These are phyloP conservation scores for Epirrita christyi DNA, from an alignment of 2,888 invertebrate species.

Conservation along the genomic window DNA sequence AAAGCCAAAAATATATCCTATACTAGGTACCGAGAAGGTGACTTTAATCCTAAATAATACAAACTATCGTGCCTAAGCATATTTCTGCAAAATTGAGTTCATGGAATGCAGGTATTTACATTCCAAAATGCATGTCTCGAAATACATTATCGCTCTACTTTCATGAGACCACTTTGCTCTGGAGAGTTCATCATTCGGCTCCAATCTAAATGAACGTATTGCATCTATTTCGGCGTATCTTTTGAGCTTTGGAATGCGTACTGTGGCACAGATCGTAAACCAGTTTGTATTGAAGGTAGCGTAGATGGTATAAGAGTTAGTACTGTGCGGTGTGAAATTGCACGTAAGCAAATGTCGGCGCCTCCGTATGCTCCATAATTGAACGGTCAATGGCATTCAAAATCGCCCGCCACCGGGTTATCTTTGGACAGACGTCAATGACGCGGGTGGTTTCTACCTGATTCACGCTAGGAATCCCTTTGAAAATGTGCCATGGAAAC, in stretches of 20 bases:
- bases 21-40: no score
- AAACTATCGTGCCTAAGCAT: not conserved
- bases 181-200: conserved; percentile 25
- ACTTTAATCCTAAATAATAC: no score
- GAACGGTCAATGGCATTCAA: conserved; percentile 74
- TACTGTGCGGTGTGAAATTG: conserved; percentile 61
- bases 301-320: conserved; percentile 6
- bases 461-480: conserved; percentile 23
- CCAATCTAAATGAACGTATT: conserved; percentile 26
- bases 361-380: conserved; percentile 60
- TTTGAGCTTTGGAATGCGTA: conserved; percentile 61
- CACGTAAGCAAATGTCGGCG: conserved; percentile 73
- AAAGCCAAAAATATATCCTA: no score
- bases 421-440: conserved; percentile 56
- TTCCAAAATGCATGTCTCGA: conserved; percentile 19
- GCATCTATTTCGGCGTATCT: conserved; percentile 57
- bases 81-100: not conserved
- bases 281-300: conserved; percentile 1
- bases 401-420: conserved; percentile 54
- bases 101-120: not conserved
- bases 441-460: conserved; percentile 33
- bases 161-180: conserved; percentile 30
- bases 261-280: conserved; percentile 34
- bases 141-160: conserved; percentile 32
- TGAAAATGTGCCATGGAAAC: not conserved